Percentiles rank a stretch among this genome's conserved stretches.
These are phyloP conservation scores for Botrylloides violaceus DNA, from an alignment of 23 tunicate species.

Conservation along the genomic window DNA sequence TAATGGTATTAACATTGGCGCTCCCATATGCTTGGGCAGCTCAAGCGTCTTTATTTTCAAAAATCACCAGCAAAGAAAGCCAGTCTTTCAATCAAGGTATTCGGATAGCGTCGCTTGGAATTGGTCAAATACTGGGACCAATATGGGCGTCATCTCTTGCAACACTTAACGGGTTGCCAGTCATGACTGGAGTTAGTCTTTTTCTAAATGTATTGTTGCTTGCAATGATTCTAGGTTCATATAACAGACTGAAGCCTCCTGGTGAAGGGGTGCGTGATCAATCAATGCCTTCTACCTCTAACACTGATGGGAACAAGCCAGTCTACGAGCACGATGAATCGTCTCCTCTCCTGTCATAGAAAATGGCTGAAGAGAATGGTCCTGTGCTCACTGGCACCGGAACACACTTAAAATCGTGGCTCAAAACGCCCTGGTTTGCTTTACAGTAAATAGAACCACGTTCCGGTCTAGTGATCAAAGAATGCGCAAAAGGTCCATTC, in stretches of 20 bases:
- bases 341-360: too few species aligned
- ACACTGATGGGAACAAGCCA: too few species aligned
- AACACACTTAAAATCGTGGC: too few species aligned
- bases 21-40: slow-evolving; percentile 69
- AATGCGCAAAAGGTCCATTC: too few species aligned
- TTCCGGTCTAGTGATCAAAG: too few species aligned
- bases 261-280: too few species aligned
- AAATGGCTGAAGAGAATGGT: too few species aligned
- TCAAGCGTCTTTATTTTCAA: slow-evolving; percentile 71
- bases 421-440: too few species aligned
- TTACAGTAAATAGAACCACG: too few species aligned
- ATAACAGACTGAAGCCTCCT: not conserved
- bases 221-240: not conserved
- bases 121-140: slow-evolving; percentile 84
- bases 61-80: slow-evolving; percentile 56
- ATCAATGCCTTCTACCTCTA: too few species aligned
- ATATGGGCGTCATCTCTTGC: slow-evolving; percentile 68
- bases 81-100: slow-evolving; percentile 92
- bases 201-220: not conserved
- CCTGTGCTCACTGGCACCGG: too few species aligned
- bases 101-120: slow-evolving; percentile 36
- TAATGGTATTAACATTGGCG: slow-evolving; percentile 17
- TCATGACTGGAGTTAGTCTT: slow-evolving; percentile 44
- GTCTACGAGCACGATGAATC: too few species aligned
- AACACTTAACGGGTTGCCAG: slow-evolving; percentile 16